phyloP scores from a whole-genome alignment of 2,888 invertebrate species.

The Cheilosia soror region DNA sequence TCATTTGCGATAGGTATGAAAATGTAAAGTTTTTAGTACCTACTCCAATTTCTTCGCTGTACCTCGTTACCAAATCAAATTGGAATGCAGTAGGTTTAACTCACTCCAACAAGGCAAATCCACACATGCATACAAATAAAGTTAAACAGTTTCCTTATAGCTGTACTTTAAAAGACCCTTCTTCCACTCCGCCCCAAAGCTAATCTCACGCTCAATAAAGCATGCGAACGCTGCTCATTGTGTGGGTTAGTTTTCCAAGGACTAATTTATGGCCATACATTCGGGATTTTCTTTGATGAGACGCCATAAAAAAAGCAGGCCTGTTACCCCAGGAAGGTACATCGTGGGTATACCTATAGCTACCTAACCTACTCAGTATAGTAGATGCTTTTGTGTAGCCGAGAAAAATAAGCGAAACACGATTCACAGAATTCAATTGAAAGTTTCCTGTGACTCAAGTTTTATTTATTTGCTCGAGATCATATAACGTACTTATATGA shows the following conservation, averaged over 20 bases:
- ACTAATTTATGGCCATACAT: slow-evolving; percentile 56
- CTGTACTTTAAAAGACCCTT: neutral
- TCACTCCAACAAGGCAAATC: neutral
- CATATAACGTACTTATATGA: neutral
- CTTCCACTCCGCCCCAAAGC: slow-evolving; percentile 25
- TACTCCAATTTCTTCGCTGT: neutral
- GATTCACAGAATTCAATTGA: slow-evolving; percentile 45
- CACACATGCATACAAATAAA: slow-evolving; percentile 32
- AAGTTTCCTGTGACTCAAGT: slow-evolving; percentile 25
- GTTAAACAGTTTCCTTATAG: slow-evolving; percentile 4
- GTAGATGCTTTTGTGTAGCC: slow-evolving; percentile 12
- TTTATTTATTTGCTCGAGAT: neutral
- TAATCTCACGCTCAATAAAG: slow-evolving; percentile 58
- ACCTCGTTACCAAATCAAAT: slow-evolving; percentile 30
- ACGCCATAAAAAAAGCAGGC: slow-evolving; percentile 45
- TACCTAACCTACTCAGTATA: neutral
- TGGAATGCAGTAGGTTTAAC: neutral
- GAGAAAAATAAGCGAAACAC: slow-evolving; percentile 36
- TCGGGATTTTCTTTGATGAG: slow-evolving; percentile 55
- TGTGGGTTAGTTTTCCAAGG: slow-evolving; percentile 49
- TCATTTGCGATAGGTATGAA: too few species aligned
- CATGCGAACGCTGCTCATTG: slow-evolving; percentile 26
- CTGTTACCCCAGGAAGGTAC: neutral
- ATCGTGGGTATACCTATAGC: neutral
- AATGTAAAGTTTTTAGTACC: neutral